Base-by-base conservation (phyloP, 2,888 invertebrate species). In the Agapetus fuscipes region DNA sequence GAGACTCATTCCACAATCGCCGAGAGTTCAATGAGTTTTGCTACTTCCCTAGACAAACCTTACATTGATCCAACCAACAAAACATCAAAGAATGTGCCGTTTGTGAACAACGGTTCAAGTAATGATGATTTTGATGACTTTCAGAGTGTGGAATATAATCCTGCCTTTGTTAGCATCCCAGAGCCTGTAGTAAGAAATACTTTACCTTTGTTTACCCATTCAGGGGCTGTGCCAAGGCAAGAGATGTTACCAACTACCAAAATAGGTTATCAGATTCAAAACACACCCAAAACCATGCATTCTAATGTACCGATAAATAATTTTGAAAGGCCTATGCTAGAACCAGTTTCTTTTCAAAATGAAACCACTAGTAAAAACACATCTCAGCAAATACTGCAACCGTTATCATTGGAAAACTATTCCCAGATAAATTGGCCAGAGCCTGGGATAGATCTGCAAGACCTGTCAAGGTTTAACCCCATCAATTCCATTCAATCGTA, bases 401-500 rank as follows among this genome's bases (percentile, higher is more conserved):
- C 70, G 1, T 50, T 69, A 17, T 66, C 69, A 5, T 52, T 70
- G 48, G 70, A 70, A 51, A 64, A 67, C 48, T 68, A 61, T 51
- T 69, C 72, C 1, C 66, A 72, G 54, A 76, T 77, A 30, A 74
- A 74, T 53, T 77, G 77, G 77, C 76, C 76, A 3, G 72, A 74
- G 53, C 76, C 77, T 10, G 77, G 77, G 14, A 52, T 69, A 49
- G 63, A 68, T 50, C 57, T 68, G 37, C 68, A 69, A 51, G 68
- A 70, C 53, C 55, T 70, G 3, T 67, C 70, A 2, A 54, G 65
- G 41, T 70, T 70, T 36, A 70, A 70, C 53, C 70, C 70, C 15
- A 64, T 70, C 1, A 66, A 69, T 52, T 64, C 64, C 17, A 52
- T 70, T 27, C 61, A 65, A 35, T 64, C 69, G 3, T 53, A 69